phyloP scores from a whole-genome alignment of 2,888 invertebrate genomes.

The Spisula subtruncata region DNA sequence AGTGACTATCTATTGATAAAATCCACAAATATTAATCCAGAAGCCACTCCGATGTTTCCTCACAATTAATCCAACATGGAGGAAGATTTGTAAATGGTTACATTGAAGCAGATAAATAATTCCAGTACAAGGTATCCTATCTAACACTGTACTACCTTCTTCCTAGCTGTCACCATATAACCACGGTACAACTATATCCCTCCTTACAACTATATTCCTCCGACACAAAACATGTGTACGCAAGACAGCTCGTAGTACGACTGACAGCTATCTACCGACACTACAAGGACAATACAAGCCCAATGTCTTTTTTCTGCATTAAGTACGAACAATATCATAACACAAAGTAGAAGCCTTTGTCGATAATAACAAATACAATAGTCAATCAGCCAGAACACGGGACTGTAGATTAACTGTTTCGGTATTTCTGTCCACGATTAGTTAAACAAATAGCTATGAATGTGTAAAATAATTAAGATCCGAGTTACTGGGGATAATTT shows the following conservation, averaged over 20 bases:
- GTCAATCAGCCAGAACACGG: slow-evolving; percentile 56
- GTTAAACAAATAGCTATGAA: slow-evolving; percentile 59
- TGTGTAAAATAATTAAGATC: slow-evolving; percentile 52
- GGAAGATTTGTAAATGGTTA: neutral
- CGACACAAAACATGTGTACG: slow-evolving; percentile 49
- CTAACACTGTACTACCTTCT: neutral
- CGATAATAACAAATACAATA: slow-evolving; percentile 49
- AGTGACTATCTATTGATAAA: neutral
- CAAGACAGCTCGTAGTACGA: slow-evolving; percentile 29
- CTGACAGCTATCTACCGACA: slow-evolving; percentile 29
- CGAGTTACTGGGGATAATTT: slow-evolving; percentile 7
- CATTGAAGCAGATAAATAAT: neutral
- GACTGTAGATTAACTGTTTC: slow-evolving; percentile 63
- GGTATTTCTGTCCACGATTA: slow-evolving; percentile 56
- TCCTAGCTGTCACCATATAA: neutral
- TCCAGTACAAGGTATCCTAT: neutral
- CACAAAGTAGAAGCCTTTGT: slow-evolving; percentile 52
- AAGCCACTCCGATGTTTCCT: neutral
- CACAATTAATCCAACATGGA: neutral
- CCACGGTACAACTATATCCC: slow-evolving; percentile 18
- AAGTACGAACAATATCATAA: slow-evolving; percentile 53
- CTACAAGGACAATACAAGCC: slow-evolving; percentile 35
- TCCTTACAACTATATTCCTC: too few species aligned
- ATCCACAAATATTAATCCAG: neutral
- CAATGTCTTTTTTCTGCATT: slow-evolving; percentile 50